phyloP scores from a whole-genome alignment of 2,888 invertebrate genomes.

The Acronicta leporina region DNA sequence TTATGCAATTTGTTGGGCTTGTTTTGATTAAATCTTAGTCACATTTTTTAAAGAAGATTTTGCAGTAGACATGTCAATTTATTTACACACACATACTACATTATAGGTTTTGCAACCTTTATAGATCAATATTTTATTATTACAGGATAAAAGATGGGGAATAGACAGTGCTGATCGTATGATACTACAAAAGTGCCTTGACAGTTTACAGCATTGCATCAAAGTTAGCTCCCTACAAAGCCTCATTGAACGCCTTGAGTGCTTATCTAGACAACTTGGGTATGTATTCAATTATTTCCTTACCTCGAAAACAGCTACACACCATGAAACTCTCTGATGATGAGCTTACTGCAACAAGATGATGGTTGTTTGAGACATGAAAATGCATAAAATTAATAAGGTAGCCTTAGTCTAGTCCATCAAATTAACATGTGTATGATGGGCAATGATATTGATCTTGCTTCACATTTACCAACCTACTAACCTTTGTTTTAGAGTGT shows the following conservation, averaged over 20 bases:
- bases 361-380: no score
- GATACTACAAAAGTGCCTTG: constrained; percentile 96
- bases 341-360: not conserved
- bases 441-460: no score
- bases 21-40: no score
- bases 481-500: no score
- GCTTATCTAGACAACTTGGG: constrained; percentile 96
- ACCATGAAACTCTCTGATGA: not conserved
- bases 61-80: no score
- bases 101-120: not conserved
- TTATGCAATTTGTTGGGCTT: no score
- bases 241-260: constrained; percentile 97
- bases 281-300: constrained; percentile 69
- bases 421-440: no score
- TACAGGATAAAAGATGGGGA: constrained; percentile 96
- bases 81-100: no score
- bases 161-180: constrained; percentile 95
- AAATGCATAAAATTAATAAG: no score
- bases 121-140: constrained; percentile 14
- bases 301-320: not conserved
- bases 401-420: no score
- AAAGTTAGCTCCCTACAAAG: constrained; percentile 97
- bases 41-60: no score
- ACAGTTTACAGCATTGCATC: constrained; percentile 97
- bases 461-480: no score